Conservation (phyloP, 2,113 vertebrate genomes). For the Eulemur rufifrons region DNA sequence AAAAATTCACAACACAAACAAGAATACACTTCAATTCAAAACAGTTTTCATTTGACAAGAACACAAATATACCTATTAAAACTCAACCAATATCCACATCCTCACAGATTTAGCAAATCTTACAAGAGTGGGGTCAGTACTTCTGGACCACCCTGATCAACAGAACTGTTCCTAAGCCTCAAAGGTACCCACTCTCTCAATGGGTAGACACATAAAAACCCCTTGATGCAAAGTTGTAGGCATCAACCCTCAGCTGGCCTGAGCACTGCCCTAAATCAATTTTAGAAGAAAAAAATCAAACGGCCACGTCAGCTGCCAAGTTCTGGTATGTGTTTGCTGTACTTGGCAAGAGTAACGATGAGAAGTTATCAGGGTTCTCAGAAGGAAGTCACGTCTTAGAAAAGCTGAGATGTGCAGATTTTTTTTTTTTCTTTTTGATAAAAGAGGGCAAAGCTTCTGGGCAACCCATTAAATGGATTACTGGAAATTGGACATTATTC, state of each 20-base stretch:
- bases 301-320: neutral
- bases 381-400: conserved; percentile 24
- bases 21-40: neutral
- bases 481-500: neutral
- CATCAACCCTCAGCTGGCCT: neutral
- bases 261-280: conserved; percentile 3
- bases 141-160: neutral
- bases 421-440: neutral
- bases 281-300: neutral
- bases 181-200: neutral
- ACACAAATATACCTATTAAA: neutral
- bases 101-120: neutral
- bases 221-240: neutral
- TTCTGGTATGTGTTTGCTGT: neutral
- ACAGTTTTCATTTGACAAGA: conserved; percentile 37
- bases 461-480: conserved; percentile 23
- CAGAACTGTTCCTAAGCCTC: neutral
- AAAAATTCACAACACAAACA: neutral
- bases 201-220: neutral
- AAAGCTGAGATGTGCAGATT: conserved; percentile 23
- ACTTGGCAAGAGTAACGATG: neutral
- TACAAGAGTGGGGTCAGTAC: neutral
- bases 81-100: neutral
- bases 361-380: conserved; percentile 34
- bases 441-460: neutral